Conservation (phyloP, 2,113 vertebrate genomes). For the Periophthalmodon schlosseri region DNA sequence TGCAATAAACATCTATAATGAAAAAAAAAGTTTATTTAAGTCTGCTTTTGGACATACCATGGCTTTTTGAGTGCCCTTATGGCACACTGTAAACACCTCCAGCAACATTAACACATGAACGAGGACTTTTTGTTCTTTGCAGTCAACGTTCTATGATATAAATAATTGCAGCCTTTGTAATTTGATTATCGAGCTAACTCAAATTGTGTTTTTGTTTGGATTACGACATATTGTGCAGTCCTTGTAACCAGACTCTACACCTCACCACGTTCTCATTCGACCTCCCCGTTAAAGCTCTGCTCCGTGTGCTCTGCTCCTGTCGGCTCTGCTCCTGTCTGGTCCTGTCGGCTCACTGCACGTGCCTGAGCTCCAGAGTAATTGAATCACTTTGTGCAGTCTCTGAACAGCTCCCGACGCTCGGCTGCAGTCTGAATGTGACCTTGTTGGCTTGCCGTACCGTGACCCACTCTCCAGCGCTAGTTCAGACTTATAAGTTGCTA, state of each 20-base stretch:
- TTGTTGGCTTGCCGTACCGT: conserved; percentile 53
- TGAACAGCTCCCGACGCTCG: conserved; percentile 47
- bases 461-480: conserved; percentile 39
- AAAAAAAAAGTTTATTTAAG: too few relatives aligned
- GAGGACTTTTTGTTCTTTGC: too few relatives aligned
- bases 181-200: too few relatives aligned
- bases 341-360: conserved; percentile 28
- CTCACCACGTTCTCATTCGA: background rate
- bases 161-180: too few relatives aligned
- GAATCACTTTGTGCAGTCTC: conserved; percentile 41
- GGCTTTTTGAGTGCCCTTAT: too few relatives aligned
- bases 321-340: conserved; percentile 20
- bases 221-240: too few relatives aligned
- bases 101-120: too few relatives aligned
- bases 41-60: too few relatives aligned
- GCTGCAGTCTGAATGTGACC: conserved; percentile 63
- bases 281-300: conserved; percentile 6
- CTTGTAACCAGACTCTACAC: background rate
- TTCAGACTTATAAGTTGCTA: conserved; percentile 35
- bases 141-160: too few relatives aligned
- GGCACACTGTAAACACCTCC: too few relatives aligned
- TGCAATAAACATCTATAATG: too few relatives aligned
- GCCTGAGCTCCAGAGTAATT: conserved; percentile 46
- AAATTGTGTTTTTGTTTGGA: too few relatives aligned
- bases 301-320: background rate